Base-by-base conservation (phyloP, 2,888 invertebrate species). In the Crepidodera aurea region DNA sequence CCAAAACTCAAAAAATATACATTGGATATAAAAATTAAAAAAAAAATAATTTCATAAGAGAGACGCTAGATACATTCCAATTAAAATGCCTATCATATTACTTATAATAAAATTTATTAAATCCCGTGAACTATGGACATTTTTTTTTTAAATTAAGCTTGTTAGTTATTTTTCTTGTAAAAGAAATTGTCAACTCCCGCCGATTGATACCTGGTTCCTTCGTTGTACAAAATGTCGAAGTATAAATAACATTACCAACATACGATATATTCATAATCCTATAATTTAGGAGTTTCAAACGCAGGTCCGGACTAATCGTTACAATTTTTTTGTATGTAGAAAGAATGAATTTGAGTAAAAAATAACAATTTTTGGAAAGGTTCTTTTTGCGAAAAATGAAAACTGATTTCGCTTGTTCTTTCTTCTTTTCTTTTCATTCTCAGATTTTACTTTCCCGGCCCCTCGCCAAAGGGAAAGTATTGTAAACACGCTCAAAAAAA, bases 241-340 rank as follows among this genome's bases (percentile, higher is more conserved):
- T n/a, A 42, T 42, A 42, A 59, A 51, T 25, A 59, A 39, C 19
- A 18, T 40, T 48, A 22, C 18, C 44, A 15, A 60, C 53, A 40
- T 34, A 55, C 39, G 13, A 39, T 29, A 57, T 16, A 32, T 50
- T 51, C 34, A 51, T 44, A 37, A 53, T 53, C 34, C 57, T 22
- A 4, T 44, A 19, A 12, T 19, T 22, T 44, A 22, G 12, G 10
- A 44, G 13, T 12, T n/a, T 12, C 12, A 12, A 19, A 16, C 16
- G 16, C 25, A 25, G 44, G 22, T 7, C 25, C 25, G 25, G 25
- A 6, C 22, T 22, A n/a, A n/a, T n/a, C 42, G 3, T 16, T 16
- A 15, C 13, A 42, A 3, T 12, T 34, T 34, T 40, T n/a, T n/a
- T n/a, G n/a, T n/a, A n/a, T n/a, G n/a, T n/a, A n/a, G n/a, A 40